These are phyloP conservation scores for Drosophila carrolli DNA, from an alignment of 1,140 invertebrate genomes.

Conservation along the genomic window DNA sequence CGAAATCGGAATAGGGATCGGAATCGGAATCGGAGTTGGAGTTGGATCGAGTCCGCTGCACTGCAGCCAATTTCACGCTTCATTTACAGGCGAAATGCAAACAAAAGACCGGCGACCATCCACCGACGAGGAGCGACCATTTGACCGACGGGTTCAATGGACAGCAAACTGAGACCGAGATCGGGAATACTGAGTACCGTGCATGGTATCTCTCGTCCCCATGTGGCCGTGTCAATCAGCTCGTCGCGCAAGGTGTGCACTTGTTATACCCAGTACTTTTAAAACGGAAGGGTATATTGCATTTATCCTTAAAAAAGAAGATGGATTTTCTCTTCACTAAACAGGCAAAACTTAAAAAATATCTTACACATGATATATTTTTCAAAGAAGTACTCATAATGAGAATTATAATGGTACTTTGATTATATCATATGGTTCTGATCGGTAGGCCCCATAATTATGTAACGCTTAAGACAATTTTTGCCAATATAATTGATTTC, in stretches of 20 bases:
- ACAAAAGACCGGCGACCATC: conserved; percentile 59
- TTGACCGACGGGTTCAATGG: conserved; percentile 71
- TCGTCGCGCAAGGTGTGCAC: conserved; percentile 79
- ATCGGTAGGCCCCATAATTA: too few relatives aligned
- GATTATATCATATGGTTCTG: too few relatives aligned
- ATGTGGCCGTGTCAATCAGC: conserved; percentile 82
- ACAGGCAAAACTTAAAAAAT: too few relatives aligned
- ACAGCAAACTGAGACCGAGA: conserved; percentile 43
- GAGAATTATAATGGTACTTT: too few relatives aligned
- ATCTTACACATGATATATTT: too few relatives aligned
- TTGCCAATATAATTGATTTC: too few relatives aligned
- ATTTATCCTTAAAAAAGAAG: too few relatives aligned
- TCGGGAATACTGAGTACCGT: conserved; percentile 25
- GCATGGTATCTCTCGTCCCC: conserved; percentile 53
- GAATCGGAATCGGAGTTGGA: conserved; percentile 4
- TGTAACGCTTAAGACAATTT: too few relatives aligned
- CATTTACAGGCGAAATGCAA: conserved; percentile 80
- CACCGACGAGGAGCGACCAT: conserved; percentile 55
- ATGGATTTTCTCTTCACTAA: too few relatives aligned
- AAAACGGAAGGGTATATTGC: not conserved
- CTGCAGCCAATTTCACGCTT: conserved; percentile 83
- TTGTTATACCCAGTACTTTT: conserved; percentile 32
- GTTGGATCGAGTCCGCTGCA: conserved; percentile 63
- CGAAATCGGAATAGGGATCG: conserved; percentile 10
- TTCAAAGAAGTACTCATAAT: too few relatives aligned